Conservation (phyloP, 2,113 vertebrate species). For the Capreolus pygargus region DNA sequence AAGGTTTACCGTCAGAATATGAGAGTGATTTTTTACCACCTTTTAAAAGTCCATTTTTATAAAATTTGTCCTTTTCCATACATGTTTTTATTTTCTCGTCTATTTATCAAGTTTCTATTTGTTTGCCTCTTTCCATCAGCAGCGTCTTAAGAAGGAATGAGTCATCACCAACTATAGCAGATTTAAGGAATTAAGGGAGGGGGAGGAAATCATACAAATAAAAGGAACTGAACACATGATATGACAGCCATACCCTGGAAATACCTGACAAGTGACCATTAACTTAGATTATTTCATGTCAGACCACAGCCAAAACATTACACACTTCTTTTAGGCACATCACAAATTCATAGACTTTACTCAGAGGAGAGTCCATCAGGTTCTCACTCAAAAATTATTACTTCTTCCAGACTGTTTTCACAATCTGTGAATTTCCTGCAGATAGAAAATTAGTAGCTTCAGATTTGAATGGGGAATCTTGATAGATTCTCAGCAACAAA, state of each 20-base stretch:
- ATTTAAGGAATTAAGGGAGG: constrained; percentile 5
- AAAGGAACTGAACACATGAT: background rate
- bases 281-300: background rate
- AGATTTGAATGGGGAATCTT: background rate
- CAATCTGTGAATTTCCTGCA: background rate
- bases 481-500: background rate
- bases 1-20: background rate
- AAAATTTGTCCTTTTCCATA: constrained; percentile 2
- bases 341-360: background rate
- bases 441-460: background rate
- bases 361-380: background rate
- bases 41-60: background rate
- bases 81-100: background rate
- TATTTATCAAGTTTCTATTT: background rate
- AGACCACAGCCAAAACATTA: constrained; percentile 8
- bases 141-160: background rate
- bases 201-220: background rate
- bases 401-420: constrained; percentile 25
- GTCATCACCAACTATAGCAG: constrained; percentile 20
- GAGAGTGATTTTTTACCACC: background rate
- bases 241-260: background rate
- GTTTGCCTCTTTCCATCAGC: background rate
- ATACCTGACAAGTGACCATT: background rate
- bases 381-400: background rate
- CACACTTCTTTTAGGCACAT: background rate